Evolutionary conservation across 2,113 vertebrate species (phyloP), one percentile per base, ranked within the genome.

Genomic region (Myanophis thanlyinensis): DNA sequence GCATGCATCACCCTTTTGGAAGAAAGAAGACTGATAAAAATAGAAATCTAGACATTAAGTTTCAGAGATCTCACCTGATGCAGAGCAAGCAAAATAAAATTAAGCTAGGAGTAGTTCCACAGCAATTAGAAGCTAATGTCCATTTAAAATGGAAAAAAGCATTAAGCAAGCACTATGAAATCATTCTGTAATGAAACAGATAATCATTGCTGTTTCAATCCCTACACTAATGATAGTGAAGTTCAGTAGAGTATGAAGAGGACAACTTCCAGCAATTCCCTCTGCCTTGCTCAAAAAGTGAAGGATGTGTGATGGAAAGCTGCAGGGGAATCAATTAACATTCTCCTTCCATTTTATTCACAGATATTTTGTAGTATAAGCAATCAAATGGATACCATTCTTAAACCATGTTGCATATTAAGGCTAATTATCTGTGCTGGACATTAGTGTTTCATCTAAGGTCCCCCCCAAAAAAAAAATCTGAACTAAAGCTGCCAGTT

Each of bases 1-100:
- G 84, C 56, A 53, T 12, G 27, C 90, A 51, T 91, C 59, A 90
- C 25, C 47, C 35, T 91, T 67, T 10, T 85, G 52, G 95, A 22
- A 80, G 35, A 80, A 80, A 40, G 51, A 94, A 95, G 97, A 90
- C 25, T 15, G 49, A 47, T 59, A 95, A 80, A 35, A 40, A 27
- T 5, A 87, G 5, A 73, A 27, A 94, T 93, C 94, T 93, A 91
- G 92, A 95, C 92, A 89, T 88, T 85, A 94, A 96, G 93, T 85
- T 30, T 89, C n/a, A 87, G 52, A 91, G 94, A 85, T 93, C 25
- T 3, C 3, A 13, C 93, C 90, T 1, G 90, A 49, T 53, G 18
- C 49, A 2, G 88, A 88, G 90, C 86, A 56, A 46, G 87, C 12
- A 30, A 5, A 30, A 49, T 5, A 49, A 30, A 48, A 85, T 35